Evolutionary conservation across 92 coral and sea anemone genomes (phyloP).

Genomic region (Actinernus sp.): DNA sequence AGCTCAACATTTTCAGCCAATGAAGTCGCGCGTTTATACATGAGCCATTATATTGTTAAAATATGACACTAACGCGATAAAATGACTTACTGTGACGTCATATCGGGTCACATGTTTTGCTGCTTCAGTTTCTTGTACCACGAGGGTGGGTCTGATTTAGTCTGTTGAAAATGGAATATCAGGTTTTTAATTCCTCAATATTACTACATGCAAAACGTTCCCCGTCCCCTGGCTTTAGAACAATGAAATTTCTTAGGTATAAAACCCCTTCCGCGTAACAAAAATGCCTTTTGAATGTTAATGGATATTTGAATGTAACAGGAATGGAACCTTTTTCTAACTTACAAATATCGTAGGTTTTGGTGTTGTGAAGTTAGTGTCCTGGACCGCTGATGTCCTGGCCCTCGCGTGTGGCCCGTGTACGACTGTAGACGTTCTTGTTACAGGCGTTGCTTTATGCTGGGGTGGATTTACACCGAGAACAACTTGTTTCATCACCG

Average conservation of each 20-base stretch:
- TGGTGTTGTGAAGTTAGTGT: slow-evolving; percentile 66
- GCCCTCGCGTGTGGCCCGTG: slow-evolving; percentile 49
- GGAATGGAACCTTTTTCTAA: slow-evolving; percentile 1
- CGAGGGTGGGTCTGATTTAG: slow-evolving; percentile 81
- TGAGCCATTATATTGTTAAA: no score
- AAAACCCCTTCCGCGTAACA: neutral
- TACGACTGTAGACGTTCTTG: slow-evolving; percentile 48
- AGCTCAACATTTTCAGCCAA: no score
- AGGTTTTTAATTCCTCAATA: neutral
- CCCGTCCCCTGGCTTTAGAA: neutral
- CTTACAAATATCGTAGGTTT: slow-evolving; percentile 94
- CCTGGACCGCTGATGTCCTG: slow-evolving; percentile 44
- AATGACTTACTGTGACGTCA: no score
- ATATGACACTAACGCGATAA: no score
- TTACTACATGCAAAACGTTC: neutral
- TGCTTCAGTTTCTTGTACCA: slow-evolving; percentile 91
- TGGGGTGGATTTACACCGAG: slow-evolving; percentile 61
- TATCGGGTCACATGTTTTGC: no score
- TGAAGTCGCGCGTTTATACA: no score
- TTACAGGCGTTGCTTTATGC: slow-evolving; percentile 19
- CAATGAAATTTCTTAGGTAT: no score
- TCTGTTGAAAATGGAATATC: slow-evolving; percentile 31
- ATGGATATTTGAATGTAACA: neutral
- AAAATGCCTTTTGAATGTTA: neutral
- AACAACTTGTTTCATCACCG: slow-evolving; percentile 84